A percentile compares a stretch with the other conserved stretches of the same genome.
Evolutionary conservation across 2,797 vertebrate species (phyloP).

Genomic region (Sebastes matsubarae): DNA sequence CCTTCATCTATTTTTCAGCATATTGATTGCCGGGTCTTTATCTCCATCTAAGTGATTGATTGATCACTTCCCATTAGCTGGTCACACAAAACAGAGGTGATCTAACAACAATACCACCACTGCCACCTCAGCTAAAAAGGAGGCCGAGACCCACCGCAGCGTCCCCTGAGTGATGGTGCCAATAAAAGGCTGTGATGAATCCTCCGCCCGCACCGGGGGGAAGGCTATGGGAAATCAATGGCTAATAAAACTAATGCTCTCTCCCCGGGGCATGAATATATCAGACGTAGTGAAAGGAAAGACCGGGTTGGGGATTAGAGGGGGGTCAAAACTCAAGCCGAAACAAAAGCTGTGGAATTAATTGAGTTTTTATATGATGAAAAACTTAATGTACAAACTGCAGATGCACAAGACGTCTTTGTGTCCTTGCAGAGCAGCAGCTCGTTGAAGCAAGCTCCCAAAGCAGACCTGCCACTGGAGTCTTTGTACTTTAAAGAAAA

Average conservation of each 20-base stretch:
- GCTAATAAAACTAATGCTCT: conserved; percentile 71
- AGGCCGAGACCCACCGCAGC: neutral
- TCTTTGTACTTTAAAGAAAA: neutral
- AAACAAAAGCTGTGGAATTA: conserved; percentile 1
- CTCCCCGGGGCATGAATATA: conserved; percentile 19
- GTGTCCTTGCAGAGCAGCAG: neutral
- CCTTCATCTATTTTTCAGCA: conserved; percentile 55
- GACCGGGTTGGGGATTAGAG: conserved; percentile 8
- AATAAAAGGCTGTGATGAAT: conserved; percentile 71
- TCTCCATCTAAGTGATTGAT: conserved; percentile 58
- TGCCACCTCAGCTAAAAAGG: conserved; percentile 64
- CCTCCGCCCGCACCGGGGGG: conserved; percentile 26
- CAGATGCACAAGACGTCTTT: neutral
- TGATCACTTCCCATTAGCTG: conserved; percentile 64
- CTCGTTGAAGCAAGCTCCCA: neutral
- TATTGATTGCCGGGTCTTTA: conserved; percentile 51
- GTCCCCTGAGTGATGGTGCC: conserved; percentile 67
- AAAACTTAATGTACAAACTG: neutral
- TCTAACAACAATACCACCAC: conserved; percentile 23
- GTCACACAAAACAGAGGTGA: conserved; percentile 37
- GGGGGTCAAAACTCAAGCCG: neutral
- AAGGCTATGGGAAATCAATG: conserved; percentile 72
- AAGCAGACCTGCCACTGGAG: neutral
- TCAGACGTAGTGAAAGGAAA: conserved; percentile 5
- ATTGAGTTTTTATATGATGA: conserved; percentile 3